Evolutionary conservation across 2,797 vertebrate species (phyloP).

Genomic region (Sebastes matsubarae): DNA sequence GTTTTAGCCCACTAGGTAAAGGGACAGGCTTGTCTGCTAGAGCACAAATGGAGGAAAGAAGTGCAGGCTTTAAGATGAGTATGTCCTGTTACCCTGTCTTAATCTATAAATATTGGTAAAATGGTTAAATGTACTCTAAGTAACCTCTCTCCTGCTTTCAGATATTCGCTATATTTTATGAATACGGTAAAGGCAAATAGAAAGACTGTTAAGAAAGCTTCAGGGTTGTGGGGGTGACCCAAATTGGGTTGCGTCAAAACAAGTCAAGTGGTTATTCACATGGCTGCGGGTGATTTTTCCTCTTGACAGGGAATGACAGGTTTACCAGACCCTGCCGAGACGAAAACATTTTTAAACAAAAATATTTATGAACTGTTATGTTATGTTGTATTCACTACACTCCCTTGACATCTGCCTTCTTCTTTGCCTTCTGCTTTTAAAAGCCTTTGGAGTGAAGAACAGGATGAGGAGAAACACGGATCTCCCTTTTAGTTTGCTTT

Average conservation of each 20-base stretch:
- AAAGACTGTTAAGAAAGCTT: conserved; percentile 28
- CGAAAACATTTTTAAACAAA: neutral
- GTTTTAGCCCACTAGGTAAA: conserved; percentile 2
- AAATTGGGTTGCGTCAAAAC: conserved; percentile 20
- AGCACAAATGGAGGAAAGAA: conserved; percentile 60
- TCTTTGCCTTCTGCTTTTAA: conserved; percentile 23
- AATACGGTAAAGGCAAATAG: conserved; percentile 1
- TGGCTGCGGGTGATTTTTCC: neutral
- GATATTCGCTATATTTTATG: conserved; percentile 41
- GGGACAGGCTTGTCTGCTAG: conserved; percentile 34
- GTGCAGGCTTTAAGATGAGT: neutral
- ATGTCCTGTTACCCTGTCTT: conserved; percentile 2
- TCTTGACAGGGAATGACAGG: neutral
- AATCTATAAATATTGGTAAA: conserved; percentile 11
- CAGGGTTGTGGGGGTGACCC: conserved; percentile 11
- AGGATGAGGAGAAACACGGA: neutral
- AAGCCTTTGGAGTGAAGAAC: conserved; percentile 6
- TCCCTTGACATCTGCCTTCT: conserved; percentile 9
- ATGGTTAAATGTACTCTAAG: conserved; percentile 11
- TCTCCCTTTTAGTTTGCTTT: conserved; percentile 29
- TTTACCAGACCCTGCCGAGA: conserved; percentile 18
- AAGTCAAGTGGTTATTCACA: neutral
- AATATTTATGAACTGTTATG: neutral
- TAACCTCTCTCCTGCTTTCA: conserved; percentile 25
- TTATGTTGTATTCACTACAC: conserved; percentile 13